Evolutionary conservation across 64 coral and sea anemone genomes (phyloP), one percentile per base, ranked within the genome.

Genomic region (Dendrophyllia cribrosa): DNA sequence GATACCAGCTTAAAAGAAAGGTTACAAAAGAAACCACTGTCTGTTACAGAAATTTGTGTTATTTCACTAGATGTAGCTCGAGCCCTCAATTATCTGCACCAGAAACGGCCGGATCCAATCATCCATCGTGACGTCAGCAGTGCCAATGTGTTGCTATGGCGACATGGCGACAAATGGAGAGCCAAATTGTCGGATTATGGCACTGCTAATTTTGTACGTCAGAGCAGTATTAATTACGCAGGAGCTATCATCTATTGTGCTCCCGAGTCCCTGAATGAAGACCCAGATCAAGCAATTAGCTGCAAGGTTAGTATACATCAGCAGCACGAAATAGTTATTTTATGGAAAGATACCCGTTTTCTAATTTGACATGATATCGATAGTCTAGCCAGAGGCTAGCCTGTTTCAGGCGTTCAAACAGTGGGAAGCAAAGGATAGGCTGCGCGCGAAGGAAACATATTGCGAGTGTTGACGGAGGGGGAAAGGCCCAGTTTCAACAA

Each of bases 181-280:
- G 87, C 53, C 9, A 94, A 94, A 65, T 21, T 94, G 55, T 89
- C 92, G 6, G 92, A 94, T 64, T 94, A 94, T 67, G 92, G 92
- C 17, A 89, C 67, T 2, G 92, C 87, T 9, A 93, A 87, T 43
- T 77, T 93, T 63, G 60, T 63, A 19, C 17, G 12, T 15, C 61
- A 19, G 61, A 17, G 13, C 19, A 20, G 0, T 64, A 64, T 20
- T 5, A 19, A 64, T 64, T 20, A 20, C 53, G 53, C 5, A 13
- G 61, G 61, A 13, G 19, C 14, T 64, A 5, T 19, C 0, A 64
- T 17, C 1, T 64, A 64, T 13, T 19, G 61, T 19, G 61, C 61
- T 13, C 61, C 61, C 13, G 61, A 64, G 17, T 64, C 1, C 61
- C 0, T 8, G 19, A 64, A 15, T 64, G 1, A 1, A 64, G 61